phyloP scores from a whole-genome alignment of 2,888 invertebrate species.

The Cosmorhoe ocellata region DNA sequence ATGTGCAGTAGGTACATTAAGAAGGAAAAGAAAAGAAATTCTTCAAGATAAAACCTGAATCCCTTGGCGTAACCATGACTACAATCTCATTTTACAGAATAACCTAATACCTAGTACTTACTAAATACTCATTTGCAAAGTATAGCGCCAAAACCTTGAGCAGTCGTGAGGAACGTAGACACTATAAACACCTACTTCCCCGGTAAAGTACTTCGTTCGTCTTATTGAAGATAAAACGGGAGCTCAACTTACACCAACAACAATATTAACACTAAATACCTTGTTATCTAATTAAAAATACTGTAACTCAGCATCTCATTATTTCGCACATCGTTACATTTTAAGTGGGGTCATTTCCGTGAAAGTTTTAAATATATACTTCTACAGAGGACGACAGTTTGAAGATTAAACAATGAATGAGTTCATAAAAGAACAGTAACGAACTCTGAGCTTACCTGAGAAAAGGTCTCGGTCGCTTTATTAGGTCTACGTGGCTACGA shows the following conservation, averaged over 20 bases:
- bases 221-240: slow-evolving; percentile 6
- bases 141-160: too few species aligned
- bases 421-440: slow-evolving; percentile 47
- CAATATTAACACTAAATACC: slow-evolving; percentile 5
- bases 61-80: too few species aligned
- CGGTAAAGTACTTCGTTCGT: slow-evolving; percentile 2
- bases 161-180: neutral
- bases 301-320: slow-evolving; percentile 13
- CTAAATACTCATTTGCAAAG: too few species aligned
- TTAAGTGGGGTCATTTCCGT: slow-evolving; percentile 5
- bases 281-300: slow-evolving; percentile 16
- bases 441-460: slow-evolving; percentile 10
- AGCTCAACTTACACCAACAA: slow-evolving; percentile 8
- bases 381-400: slow-evolving; percentile 43
- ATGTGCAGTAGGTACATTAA: too few species aligned
- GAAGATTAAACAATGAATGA: slow-evolving; percentile 64
- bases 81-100: too few species aligned
- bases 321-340: slow-evolving; percentile 10
- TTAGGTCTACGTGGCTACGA: too few species aligned
- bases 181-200: neutral
- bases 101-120: too few species aligned
- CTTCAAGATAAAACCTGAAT: too few species aligned
- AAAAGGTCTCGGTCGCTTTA: neutral
- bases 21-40: too few species aligned
- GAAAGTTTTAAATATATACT: slow-evolving; percentile 36